A percentile compares a stretch with the other conserved stretches of the same genome.
Evolutionary conservation across 2,113 vertebrate species (phyloP).

Genomic region (Hippocampus zosterae): DNA sequence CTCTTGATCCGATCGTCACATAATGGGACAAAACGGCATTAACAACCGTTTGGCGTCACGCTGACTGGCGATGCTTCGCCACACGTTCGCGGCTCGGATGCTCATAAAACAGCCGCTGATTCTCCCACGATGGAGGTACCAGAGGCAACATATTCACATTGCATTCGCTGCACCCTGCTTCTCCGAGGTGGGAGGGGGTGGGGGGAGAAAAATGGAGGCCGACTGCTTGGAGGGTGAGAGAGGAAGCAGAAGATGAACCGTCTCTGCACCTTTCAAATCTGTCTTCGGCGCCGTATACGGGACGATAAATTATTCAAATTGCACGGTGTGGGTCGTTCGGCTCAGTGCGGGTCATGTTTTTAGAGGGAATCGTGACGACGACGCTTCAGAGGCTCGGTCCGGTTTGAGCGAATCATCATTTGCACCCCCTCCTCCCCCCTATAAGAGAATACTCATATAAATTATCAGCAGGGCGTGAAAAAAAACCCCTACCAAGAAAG

Average conservation of each 20-base stretch:
- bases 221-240: constrained; percentile 4
- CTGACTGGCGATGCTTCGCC: background rate
- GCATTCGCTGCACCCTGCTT: constrained; percentile 20
- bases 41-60: background rate
- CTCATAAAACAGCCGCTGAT: constrained; percentile 29
- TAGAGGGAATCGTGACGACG: background rate
- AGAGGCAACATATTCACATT: constrained; percentile 30
- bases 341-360: constrained; percentile 21
- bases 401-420: background rate
- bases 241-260: constrained; percentile 5
- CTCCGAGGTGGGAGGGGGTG: background rate
- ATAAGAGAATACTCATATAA: no score
- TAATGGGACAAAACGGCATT: constrained; percentile 8
- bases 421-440: no score
- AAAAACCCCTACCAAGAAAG: background rate
- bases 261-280: constrained; percentile 46
- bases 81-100: constrained; percentile 3
- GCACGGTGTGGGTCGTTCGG: constrained; percentile 13
- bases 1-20: constrained; percentile 20
- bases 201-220: background rate
- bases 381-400: background rate
- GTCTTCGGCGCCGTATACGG: constrained; percentile 34
- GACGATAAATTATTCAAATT: constrained; percentile 39
- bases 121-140: constrained; percentile 32
- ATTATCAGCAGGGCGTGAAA: no score